Conservation (phyloP, 2,797 vertebrate genomes). For the Macropodus opercularis region DNA sequence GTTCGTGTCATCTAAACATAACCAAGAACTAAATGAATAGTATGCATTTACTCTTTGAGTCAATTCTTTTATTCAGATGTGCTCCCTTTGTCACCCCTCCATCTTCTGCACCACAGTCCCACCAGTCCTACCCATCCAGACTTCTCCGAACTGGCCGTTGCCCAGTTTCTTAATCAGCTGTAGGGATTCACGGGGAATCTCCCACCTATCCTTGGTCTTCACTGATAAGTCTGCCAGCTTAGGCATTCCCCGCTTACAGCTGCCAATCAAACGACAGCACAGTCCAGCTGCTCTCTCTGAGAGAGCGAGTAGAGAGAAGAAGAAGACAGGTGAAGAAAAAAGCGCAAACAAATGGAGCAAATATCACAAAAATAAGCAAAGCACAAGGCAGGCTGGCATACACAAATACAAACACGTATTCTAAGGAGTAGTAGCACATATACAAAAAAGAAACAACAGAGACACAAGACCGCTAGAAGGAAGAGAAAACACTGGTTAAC, state of each 20-base stretch:
- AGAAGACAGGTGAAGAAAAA: conserved; percentile 39
- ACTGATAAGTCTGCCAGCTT: conserved; percentile 92
- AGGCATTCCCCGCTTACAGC: conserved; percentile 90
- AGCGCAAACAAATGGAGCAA: conserved; percentile 33
- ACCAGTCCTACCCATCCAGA: conserved; percentile 91
- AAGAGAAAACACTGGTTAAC: not conserved
- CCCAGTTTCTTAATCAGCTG: conserved; percentile 94
- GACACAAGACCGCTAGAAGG: not conserved
- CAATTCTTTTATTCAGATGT: conserved; percentile 47
- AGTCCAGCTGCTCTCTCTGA: conserved; percentile 91
- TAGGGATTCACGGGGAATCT: conserved; percentile 92
- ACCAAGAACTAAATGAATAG: conserved; percentile 9
- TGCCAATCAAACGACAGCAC: conserved; percentile 91
- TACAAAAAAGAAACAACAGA: conserved; percentile 3
- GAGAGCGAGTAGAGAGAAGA: conserved; percentile 52
- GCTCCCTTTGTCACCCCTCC: conserved; percentile 34
- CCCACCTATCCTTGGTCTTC: conserved; percentile 96
- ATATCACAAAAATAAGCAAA: conserved; percentile 47
- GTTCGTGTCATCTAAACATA: conserved; percentile 21
- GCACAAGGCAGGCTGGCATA: conserved; percentile 46
- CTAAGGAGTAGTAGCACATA: conserved; percentile 10
- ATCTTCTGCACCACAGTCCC: conserved; percentile 34
- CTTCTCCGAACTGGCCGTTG: conserved; percentile 95
- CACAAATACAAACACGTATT: conserved; percentile 28
- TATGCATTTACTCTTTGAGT: conserved; percentile 29